Conservation (phyloP, 2,888 invertebrate species). For the Linhomoeus sp. region DNA sequence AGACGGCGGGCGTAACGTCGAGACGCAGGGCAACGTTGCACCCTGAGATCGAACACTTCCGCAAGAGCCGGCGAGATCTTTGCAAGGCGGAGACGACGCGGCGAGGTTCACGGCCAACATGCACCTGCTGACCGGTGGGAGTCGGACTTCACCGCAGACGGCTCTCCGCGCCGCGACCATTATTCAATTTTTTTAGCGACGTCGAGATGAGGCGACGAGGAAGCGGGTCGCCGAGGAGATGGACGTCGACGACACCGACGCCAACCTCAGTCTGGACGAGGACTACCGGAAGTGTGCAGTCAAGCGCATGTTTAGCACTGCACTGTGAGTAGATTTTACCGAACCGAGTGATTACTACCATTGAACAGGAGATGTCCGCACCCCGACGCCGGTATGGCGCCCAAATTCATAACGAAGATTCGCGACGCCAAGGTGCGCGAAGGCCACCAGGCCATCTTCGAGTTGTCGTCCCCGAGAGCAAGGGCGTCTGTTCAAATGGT, state of each 20-base stretch:
- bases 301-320: too few species aligned
- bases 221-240: slow-evolving; percentile 18
- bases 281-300: neutral
- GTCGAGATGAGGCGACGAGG: slow-evolving; percentile 6
- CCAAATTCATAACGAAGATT: slow-evolving; percentile 26
- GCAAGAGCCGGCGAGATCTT: slow-evolving; percentile 20
- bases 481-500: slow-evolving; percentile 11
- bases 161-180: neutral
- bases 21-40: slow-evolving; percentile 57
- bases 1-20: slow-evolving; percentile 45
- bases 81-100: slow-evolving; percentile 28
- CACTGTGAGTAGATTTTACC: too few species aligned
- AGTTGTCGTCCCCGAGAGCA: slow-evolving; percentile 27
- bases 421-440: slow-evolving; percentile 17
- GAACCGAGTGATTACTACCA: too few species aligned
- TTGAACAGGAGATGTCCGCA: slow-evolving; percentile 7
- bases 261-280: slow-evolving; percentile 2
- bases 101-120: slow-evolving; percentile 11
- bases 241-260: slow-evolving; percentile 10
- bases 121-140: neutral
- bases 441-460: slow-evolving; percentile 25
- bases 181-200: neutral
- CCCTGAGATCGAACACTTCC: slow-evolving; percentile 44
- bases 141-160: neutral
- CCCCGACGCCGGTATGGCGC: slow-evolving; percentile 26